Evolutionary conservation across 1,140 invertebrate species (phyloP).

Genomic region (Platorchestia sp.): DNA sequence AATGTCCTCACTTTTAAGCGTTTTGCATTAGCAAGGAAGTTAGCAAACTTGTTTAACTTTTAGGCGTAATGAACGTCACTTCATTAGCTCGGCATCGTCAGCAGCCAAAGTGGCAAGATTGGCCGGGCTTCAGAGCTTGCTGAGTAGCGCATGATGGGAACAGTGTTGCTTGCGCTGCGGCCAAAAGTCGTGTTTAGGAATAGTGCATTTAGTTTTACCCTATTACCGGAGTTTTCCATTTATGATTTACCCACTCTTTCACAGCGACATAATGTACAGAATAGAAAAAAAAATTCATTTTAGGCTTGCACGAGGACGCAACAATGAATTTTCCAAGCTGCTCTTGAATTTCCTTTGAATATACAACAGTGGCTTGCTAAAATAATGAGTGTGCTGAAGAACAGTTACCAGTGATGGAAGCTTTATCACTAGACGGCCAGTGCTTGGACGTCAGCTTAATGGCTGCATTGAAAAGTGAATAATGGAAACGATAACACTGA

Average conservation of each 20-base stretch:
- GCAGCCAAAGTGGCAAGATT: not conserved
- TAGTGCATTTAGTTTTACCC: not conserved
- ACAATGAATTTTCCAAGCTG: too few relatives aligned
- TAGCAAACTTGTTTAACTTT: constrained; percentile 40
- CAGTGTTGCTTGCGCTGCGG: not conserved
- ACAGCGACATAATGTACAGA: not conserved
- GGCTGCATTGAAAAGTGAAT: not conserved
- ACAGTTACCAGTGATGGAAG: too few relatives aligned
- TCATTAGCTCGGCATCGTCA: constrained; percentile 15
- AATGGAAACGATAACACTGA: not conserved
- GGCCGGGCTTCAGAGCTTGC: not conserved
- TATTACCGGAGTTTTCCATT: not conserved
- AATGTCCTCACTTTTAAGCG: not conserved
- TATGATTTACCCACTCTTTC: not conserved
- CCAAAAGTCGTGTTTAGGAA: not conserved
- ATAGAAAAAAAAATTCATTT: not conserved
- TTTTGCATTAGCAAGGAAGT: constrained; percentile 19
- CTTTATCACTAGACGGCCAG: too few relatives aligned
- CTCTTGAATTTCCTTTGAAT: too few relatives aligned
- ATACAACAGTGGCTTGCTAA: too few relatives aligned
- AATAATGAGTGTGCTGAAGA: too few relatives aligned
- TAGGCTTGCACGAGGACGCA: too few relatives aligned
- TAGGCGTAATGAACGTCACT: constrained; percentile 9
- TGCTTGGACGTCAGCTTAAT: too few relatives aligned
- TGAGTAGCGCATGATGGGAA: not conserved